Conservation (phyloP, 2,797 vertebrate species). For the Helarctos malayanus region DNA sequence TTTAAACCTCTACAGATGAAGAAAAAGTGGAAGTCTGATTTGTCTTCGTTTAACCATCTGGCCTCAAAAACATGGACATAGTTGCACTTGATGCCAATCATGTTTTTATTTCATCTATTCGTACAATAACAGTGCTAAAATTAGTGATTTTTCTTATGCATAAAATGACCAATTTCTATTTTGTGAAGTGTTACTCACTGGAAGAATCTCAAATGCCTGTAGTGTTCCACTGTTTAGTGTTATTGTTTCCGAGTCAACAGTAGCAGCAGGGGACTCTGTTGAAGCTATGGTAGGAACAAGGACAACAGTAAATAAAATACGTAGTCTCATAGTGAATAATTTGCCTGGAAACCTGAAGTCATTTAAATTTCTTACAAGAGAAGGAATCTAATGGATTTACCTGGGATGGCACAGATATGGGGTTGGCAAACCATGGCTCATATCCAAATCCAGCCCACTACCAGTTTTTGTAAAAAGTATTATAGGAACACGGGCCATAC, state of each 20-base stretch:
- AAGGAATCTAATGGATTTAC: slow-evolving; percentile 39
- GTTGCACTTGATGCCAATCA: background rate
- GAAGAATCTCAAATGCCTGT: slow-evolving; percentile 98
- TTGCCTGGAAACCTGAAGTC: slow-evolving; percentile 47
- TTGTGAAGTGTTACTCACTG: slow-evolving; percentile 91
- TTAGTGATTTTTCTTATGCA: background rate
- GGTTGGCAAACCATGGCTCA: background rate
- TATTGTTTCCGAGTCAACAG: slow-evolving; percentile 95
- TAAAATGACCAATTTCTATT: slow-evolving; percentile 22
- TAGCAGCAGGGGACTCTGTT: slow-evolving; percentile 90
- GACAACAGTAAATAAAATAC: slow-evolving; percentile 56
- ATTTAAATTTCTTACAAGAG: background rate
- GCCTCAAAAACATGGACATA: background rate
- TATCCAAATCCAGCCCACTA: background rate
- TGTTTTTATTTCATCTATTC: slow-evolving; percentile 16
- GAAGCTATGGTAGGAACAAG: slow-evolving; percentile 87
- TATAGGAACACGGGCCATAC: background rate
- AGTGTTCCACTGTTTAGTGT: slow-evolving; percentile 96
- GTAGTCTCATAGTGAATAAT: slow-evolving; percentile 4
- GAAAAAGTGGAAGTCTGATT: background rate
- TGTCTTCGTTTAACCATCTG: background rate
- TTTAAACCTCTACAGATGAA: background rate
- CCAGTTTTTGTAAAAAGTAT: slow-evolving; percentile 1
- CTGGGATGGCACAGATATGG: background rate
- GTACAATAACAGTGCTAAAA: slow-evolving; percentile 33